Evolutionary conservation across 2,888 invertebrate genomes (phyloP), one percentile per base, ranked within the genome.

Genomic region (Clivina fossor): DNA sequence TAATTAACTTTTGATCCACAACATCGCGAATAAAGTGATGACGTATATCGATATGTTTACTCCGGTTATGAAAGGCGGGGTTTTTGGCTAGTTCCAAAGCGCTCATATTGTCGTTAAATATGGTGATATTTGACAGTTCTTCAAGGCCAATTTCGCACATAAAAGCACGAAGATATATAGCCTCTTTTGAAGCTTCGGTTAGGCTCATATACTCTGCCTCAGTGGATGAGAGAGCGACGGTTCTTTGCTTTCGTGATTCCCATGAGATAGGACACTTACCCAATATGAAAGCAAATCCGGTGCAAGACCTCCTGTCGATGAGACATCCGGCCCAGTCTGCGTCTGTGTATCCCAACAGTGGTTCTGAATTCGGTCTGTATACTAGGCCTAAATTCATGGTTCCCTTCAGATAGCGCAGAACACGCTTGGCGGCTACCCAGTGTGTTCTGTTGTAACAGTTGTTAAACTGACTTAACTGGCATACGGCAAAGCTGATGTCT

Each of bases 391-490:
- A 20, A 33, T 60, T 38, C 4, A 38, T 49, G 9, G 59, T 60
- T 8, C 58, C 58, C 46, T 62, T 60, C 4, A 60, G 41, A 46
- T 71, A 71, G 2, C 66, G 57, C 3, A 70, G 49, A 0, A 69
- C 61, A 2, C 64, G 51, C 43, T 69, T 66, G 0, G 66, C 66
- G 1, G 65, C 66, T 9, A 40, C 59, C 66, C 69, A 41, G 24
- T 41, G 41, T 19, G 20, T 18, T 40, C 11, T 19, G n/a, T 20
- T 7, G 3, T 16, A 40, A 19, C 40, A 18, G 16, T 13, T 2
- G 11, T 18, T 40, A 20, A 16, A 40, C 11, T 40, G 40, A 8
- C 41, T 20, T 4, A 41, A 11, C 3, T 5, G n/a, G 19, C 24
- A 5, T n/a, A 18, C 1, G 2, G 41, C 41, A 4, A 4, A 9